phyloP scores from a whole-genome alignment of 2,797 vertebrate genomes.

The Anniella stebbinsi region DNA sequence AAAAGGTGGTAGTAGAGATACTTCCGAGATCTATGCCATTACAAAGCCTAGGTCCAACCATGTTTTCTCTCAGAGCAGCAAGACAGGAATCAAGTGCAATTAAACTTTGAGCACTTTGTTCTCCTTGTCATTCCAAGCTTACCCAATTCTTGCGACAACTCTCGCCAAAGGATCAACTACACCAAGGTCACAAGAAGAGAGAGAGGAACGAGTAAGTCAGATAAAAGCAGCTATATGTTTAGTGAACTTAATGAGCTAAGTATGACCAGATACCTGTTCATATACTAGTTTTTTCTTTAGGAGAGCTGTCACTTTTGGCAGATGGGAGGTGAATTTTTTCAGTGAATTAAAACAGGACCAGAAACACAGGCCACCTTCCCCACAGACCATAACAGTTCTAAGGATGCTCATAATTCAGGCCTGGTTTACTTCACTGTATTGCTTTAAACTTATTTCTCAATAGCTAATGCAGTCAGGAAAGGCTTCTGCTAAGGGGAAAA shows the following conservation, averaged over 20 bases:
- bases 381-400: neutral
- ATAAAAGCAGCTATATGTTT: neutral
- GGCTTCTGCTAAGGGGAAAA: neutral
- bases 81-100: conserved; percentile 16
- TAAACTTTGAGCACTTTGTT: neutral
- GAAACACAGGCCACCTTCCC: conserved; percentile 25
- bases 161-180: conserved; percentile 22
- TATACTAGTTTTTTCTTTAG: neutral
- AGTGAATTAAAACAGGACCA: conserved; percentile 35
- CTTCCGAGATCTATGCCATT: neutral
- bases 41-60: neutral
- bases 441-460: conserved; percentile 38
- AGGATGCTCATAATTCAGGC: conserved; percentile 49
- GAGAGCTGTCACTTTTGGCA: conserved; percentile 18
- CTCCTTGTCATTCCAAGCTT: conserved; percentile 9
- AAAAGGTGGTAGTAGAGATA: neutral
- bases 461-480: conserved; percentile 43
- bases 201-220: neutral
- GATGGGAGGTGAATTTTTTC: conserved; percentile 10
- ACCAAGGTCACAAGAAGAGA: neutral
- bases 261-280: neutral
- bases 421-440: conserved; percentile 39
- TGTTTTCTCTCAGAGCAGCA: neutral
- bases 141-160: conserved; percentile 3
- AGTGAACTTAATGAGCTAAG: conserved; percentile 6